These are phyloP conservation scores for Asarcornis scutulata DNA, from an alignment of 2,113 vertebrate genomes.

Conservation along the genomic window DNA sequence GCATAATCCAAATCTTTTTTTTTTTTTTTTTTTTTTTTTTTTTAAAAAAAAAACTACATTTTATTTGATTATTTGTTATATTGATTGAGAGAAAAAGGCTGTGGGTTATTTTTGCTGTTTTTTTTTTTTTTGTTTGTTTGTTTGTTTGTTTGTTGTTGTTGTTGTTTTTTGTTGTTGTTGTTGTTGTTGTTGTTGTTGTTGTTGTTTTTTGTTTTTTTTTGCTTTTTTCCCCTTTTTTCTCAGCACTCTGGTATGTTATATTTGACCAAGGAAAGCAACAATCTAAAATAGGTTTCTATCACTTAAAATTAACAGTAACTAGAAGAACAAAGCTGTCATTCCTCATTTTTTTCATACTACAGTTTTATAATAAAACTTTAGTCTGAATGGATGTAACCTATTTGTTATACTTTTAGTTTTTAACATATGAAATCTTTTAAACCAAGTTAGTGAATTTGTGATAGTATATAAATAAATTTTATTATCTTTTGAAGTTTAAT, in stretches of 20 bases:
- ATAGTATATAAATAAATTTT: too few relatives aligned
- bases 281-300: not conserved
- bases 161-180: too few relatives aligned
- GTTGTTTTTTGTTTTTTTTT: not conserved
- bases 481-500: too few relatives aligned
- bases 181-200: too few relatives aligned
- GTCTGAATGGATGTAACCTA: not conserved
- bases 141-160: too few relatives aligned
- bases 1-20: accelerated
- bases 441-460: not conserved
- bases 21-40: too few relatives aligned
- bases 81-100: not conserved
- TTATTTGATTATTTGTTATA: not conserved
- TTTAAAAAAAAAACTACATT: not conserved
- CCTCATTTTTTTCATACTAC: not conserved
- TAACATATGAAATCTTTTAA: not conserved
- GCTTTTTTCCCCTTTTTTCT: not conserved
- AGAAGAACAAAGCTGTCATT: not conserved
- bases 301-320: not conserved
- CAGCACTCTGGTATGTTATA: not conserved
- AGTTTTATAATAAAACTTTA: not conserved
- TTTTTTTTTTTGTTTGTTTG: not conserved
- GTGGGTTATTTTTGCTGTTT: too few relatives aligned
- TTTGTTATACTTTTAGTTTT: not conserved
- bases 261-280: not conserved